Conservation (phyloP, 2,888 invertebrate species). For the Platerodrilus igneus region DNA sequence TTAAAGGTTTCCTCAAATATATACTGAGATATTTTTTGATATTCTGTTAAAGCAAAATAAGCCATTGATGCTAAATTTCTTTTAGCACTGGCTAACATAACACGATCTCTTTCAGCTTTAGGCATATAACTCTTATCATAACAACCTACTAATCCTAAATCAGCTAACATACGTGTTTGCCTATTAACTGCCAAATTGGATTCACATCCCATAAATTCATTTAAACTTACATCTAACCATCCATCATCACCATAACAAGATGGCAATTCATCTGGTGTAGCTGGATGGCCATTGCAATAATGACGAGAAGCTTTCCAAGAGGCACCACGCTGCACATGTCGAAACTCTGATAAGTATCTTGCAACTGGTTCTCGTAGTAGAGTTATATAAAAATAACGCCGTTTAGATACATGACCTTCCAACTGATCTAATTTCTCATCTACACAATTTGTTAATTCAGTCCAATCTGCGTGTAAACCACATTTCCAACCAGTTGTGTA, state of each 20-base stretch:
- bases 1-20: constrained; percentile 93
- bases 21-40: constrained; percentile 87
- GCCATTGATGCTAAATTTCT: constrained; percentile 92
- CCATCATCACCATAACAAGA: constrained; percentile 72
- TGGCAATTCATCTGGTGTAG: constrained; percentile 78
- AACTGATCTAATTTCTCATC: constrained; percentile 87
- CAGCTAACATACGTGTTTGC: constrained; percentile 96
- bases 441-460: constrained; percentile 89
- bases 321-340: constrained; percentile 94
- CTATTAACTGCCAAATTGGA: constrained; percentile 94
- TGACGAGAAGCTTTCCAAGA: constrained; percentile 87
- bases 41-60: constrained; percentile 95
- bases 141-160: constrained; percentile 91
- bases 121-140: constrained; percentile 82
- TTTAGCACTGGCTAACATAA: constrained; percentile 93
- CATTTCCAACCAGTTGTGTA: constrained; percentile 98
- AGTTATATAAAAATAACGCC: constrained; percentile 92
- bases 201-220: constrained; percentile 86
- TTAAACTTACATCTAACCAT: constrained; percentile 85
- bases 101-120: constrained; percentile 68
- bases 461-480: constrained; percentile 97
- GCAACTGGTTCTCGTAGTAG: constrained; percentile 90
- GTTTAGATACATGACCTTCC: constrained; percentile 59
- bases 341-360: constrained; percentile 91
- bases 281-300: constrained; percentile 69